Conservation (phyloP, 2,797 vertebrate genomes). For the Platalea minor region DNA sequence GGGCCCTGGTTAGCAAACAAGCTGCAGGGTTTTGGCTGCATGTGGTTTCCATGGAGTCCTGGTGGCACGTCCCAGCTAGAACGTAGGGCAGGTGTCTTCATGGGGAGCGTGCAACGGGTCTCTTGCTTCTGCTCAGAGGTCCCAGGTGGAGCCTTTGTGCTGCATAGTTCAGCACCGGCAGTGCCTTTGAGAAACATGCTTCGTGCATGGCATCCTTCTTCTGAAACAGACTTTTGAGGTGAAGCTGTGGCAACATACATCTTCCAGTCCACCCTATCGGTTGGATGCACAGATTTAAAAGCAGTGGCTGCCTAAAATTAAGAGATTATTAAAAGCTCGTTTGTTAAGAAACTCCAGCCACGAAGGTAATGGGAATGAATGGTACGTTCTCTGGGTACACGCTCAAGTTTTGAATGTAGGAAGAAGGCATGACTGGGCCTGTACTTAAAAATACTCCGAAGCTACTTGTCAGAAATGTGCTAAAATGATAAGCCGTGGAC, state of each 20-base stretch:
- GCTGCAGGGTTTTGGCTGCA: not conserved
- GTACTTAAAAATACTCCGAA: not conserved
- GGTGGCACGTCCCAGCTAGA: not conserved
- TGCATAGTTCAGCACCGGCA: not conserved
- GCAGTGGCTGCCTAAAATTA: not conserved
- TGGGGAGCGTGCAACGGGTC: not conserved
- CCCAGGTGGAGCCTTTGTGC: not conserved
- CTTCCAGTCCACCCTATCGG: not conserved
- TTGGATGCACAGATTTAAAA: not conserved
- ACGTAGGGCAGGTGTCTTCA: not conserved
- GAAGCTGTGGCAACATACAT: not conserved
- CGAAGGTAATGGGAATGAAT: not conserved
- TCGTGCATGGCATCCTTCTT: not conserved
- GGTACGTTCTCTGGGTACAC: not conserved
- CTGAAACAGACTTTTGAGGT: not conserved
- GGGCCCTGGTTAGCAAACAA: not conserved
- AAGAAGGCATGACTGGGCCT: not conserved
- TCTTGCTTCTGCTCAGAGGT: not conserved
- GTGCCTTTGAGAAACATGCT: not conserved
- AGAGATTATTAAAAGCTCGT: not conserved
- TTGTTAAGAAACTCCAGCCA: not conserved
- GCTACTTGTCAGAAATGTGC: not conserved
- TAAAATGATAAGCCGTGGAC: not conserved
- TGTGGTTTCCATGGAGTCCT: slow-evolving; percentile 9
- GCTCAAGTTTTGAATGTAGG: not conserved